Conservation (phyloP, 2,113 vertebrate species). For the Perca schrenkii region DNA sequence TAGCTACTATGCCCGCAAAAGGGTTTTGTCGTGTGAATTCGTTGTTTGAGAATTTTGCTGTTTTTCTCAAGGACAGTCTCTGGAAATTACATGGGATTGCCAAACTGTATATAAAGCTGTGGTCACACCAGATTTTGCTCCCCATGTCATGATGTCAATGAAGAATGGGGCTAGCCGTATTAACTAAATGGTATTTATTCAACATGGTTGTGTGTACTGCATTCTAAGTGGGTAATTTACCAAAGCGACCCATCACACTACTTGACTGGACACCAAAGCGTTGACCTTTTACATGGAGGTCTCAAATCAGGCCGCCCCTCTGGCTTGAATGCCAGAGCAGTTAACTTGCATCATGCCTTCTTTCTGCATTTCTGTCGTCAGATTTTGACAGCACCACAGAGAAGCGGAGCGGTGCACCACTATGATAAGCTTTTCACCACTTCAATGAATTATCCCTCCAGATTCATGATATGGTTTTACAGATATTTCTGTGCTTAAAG, state of each 20-base stretch:
- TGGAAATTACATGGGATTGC: not conserved
- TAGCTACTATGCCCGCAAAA: too few species aligned
- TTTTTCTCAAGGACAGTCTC: not conserved
- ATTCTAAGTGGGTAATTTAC: conserved; percentile 4
- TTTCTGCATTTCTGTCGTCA: conserved; percentile 16
- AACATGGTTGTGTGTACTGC: not conserved
- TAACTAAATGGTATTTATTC: too few species aligned
- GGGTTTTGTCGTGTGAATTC: not conserved
- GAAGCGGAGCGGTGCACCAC: conserved; percentile 11
- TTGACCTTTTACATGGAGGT: conserved; percentile 38
- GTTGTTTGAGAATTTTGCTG: not conserved
- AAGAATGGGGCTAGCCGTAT: not conserved
- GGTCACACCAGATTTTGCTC: not conserved
- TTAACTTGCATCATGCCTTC: conserved; percentile 7
- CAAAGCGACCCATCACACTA: conserved; percentile 8
- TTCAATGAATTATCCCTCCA: conserved; percentile 51
- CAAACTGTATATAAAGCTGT: not conserved
- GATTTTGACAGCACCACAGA: conserved; percentile 35
- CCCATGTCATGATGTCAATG: not conserved
- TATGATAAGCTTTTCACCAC: conserved; percentile 43
- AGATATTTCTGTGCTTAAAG: conserved; percentile 41
- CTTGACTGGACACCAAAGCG: conserved; percentile 11
- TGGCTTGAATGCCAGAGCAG: conserved; percentile 6
- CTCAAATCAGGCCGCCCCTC: conserved; percentile 12
- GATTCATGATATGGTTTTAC: conserved; percentile 51